phyloP scores from a whole-genome alignment of 2,888 invertebrate species.

The Callimorpha dominula region DNA sequence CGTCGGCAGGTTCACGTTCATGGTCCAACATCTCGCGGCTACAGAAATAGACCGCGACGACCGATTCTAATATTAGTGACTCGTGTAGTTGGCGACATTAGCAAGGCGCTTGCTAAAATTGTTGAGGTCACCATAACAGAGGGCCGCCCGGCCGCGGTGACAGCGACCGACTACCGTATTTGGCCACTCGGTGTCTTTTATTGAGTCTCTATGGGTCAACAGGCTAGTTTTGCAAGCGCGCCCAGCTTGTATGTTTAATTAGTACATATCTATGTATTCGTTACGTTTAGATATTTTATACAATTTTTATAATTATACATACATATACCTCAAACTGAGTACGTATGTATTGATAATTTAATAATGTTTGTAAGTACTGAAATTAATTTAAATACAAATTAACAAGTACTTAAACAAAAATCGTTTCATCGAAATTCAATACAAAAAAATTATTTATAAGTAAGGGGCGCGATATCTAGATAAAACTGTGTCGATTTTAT shows the following conservation, averaged over 20 bases:
- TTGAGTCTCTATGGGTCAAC: neutral
- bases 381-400: neutral
- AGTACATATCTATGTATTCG: neutral
- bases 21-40: conserved; percentile 30
- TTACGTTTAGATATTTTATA: neutral
- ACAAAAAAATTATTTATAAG: too few relatives aligned
- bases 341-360: neutral
- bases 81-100: conserved; percentile 13
- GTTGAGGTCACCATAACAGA: conserved; percentile 25
- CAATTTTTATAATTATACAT: neutral
- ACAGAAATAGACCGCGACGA: conserved; percentile 51
- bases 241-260: neutral
- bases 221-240: neutral
- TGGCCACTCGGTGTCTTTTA: conserved; percentile 10
- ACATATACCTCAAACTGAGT: neutral
- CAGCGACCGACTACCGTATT: conserved; percentile 6
- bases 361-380: neutral
- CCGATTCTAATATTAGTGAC: conserved; percentile 36
- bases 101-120: conserved; percentile 10
- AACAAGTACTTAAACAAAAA: too few relatives aligned
- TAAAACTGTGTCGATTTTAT: too few relatives aligned
- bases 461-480: too few relatives aligned
- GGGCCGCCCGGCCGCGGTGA: neutral
- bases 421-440: too few relatives aligned
- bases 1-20: conserved; percentile 67